Evolutionary conservation across 1,140 invertebrate species (phyloP), one percentile per base, ranked within the genome.

Genomic region (Tachypleus tridentatus): DNA sequence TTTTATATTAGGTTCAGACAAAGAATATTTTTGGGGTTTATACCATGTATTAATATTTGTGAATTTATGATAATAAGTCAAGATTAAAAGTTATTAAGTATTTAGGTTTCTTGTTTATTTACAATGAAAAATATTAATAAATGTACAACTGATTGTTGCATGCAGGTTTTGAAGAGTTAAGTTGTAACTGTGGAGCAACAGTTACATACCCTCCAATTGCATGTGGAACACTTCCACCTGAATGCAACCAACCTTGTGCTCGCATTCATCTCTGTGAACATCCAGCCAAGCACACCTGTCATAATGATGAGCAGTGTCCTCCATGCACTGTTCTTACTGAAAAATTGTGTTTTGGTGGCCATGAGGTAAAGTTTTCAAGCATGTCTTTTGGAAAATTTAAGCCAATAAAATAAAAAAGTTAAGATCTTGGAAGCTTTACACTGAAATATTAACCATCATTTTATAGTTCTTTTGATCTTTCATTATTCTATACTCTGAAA

Each of bases 321-420:
- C 94, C 93, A 4, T 98, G 95, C 78, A 88, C 91, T 48, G 85
- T 90, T 57, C 82, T 97, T 50, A 91, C 89, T 11, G 83, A 86
- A 65, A 91, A 91, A 75, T 86, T 83, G 78, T 98, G 94, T 75
- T 85, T 90, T 74, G 93, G 95, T 3, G 80, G 83, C 10, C 94
- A 98, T 75, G 92, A 96, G 78, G 84, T 67, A 69, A 75, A 70
- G 63, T 54, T 54, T 54, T 60, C 62, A 61, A 29, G 56, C 49
- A n/a, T 50, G 57, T 54, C 56, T 51, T 62, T 62, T 62, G 29
- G 29, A 29, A 29, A 29, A 29, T 2, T 29, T 29, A 29, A 29
- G 29, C 29, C 29, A 29, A 29, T 29, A 29, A 29, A 29, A 2
- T 10, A 51, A 51, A 66, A 29, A 11, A 8, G 62, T 29, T 29